These are phyloP conservation scores for Magallana ariakensis DNA, from an alignment of 1,140 invertebrate genomes.

Conservation along the genomic window DNA sequence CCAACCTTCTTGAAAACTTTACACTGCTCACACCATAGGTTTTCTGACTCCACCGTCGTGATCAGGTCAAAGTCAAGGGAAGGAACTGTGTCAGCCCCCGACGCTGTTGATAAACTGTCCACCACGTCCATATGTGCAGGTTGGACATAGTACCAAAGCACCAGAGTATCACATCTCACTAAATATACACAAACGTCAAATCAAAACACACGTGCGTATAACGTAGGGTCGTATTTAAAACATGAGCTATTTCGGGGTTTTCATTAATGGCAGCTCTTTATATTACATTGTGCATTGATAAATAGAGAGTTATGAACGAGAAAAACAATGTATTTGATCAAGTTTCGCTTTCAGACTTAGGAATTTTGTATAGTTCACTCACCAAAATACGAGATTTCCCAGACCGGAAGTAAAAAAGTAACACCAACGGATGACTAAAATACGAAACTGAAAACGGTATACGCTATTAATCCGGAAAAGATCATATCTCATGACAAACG, in stretches of 20 bases:
- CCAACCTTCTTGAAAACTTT: constrained; percentile 47
- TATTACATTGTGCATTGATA: too few relatives aligned
- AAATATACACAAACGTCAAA: not conserved
- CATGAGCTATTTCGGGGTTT: too few relatives aligned
- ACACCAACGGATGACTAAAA: not conserved
- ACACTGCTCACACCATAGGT: constrained; percentile 51
- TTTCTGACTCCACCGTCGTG: not conserved
- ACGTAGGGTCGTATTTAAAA: not conserved
- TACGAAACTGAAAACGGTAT: not conserved
- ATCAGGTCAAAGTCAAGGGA: constrained; percentile 24
- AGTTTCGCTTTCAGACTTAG: not conserved
- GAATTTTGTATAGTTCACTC: not conserved
- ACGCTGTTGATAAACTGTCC: constrained; percentile 5
- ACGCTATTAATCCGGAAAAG: not conserved
- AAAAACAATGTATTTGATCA: not conserved
- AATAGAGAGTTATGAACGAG: not conserved
- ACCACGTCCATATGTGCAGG: not conserved
- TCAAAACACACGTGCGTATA: not conserved
- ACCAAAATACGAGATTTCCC: constrained; percentile 14
- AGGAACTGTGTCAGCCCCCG: not conserved
- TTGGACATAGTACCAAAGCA: not conserved
- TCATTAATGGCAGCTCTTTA: too few relatives aligned
- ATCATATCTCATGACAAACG: too few relatives aligned
- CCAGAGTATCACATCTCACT: not conserved
- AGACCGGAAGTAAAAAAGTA: constrained; percentile 30